phyloP scores from a whole-genome alignment of 1,140 invertebrate species.

The Diploscapter pachys region DNA sequence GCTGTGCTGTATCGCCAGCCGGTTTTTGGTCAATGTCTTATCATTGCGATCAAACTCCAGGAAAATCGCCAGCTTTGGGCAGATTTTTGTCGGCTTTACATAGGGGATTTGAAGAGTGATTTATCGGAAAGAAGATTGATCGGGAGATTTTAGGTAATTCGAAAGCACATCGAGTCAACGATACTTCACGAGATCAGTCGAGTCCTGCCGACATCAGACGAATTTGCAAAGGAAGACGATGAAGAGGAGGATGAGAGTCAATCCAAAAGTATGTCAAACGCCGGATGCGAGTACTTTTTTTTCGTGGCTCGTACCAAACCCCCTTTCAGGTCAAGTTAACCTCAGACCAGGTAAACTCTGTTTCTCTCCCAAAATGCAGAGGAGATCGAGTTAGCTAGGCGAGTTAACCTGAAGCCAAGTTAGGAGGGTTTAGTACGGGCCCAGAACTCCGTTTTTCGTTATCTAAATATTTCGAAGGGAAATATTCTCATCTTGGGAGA shows the following conservation, averaged over 20 bases:
- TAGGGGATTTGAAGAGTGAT: no score
- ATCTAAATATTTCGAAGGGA: neutral
- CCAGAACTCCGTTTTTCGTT: no score
- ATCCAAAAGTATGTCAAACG: neutral
- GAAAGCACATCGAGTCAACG: slow-evolving; percentile 59
- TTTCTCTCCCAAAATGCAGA: no score
- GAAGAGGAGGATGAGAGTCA: slow-evolving; percentile 44
- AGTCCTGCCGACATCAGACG: slow-evolving; percentile 57
- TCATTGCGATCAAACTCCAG: no score
- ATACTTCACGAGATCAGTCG: slow-evolving; percentile 59
- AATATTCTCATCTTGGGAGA: slow-evolving; percentile 1
- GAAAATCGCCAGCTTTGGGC: no score
- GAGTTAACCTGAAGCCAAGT: no score
- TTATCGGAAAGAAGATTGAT: no score
- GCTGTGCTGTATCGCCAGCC: no score
- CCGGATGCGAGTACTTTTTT: neutral
- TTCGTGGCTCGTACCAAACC: neutral
- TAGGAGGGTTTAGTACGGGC: no score
- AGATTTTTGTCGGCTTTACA: no score
- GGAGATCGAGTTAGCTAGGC: no score
- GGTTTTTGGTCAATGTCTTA: no score
- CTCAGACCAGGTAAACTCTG: neutral
- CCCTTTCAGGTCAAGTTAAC: neutral
- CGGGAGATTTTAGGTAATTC: slow-evolving; percentile 49
- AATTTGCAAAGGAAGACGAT: slow-evolving; percentile 57